Evolutionary conservation across 2,888 invertebrate genomes (phyloP).

Genomic region (Pseudococcus jackbeardsleyi): DNA sequence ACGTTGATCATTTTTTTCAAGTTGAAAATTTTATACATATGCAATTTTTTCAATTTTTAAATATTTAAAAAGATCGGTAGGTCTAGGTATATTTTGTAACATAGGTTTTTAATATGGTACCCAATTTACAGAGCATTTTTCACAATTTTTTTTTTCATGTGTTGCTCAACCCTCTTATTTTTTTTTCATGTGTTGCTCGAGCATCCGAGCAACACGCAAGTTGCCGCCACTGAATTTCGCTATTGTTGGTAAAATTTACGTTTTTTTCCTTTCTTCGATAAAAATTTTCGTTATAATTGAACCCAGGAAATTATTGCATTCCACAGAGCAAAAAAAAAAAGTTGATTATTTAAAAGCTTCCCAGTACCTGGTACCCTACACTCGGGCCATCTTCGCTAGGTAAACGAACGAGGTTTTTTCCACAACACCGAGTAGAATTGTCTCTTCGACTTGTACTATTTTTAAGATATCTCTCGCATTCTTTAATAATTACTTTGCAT

Average conservation of each 20-base stretch:
- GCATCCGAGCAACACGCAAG: too few species aligned
- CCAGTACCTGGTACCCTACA: neutral
- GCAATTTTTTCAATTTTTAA: too few species aligned
- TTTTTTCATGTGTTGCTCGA: too few species aligned
- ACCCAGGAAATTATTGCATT: neutral
- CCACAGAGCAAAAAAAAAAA: neutral
- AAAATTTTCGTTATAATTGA: neutral
- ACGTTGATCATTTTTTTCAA: too few species aligned
- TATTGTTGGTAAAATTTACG: neutral
- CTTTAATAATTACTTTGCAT: slow-evolving; percentile 2
- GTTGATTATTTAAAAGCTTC: neutral
- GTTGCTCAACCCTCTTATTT: too few species aligned
- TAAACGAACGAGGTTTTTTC: neutral
- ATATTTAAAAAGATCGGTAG: too few species aligned
- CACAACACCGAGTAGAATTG: neutral
- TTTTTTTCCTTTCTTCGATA: neutral
- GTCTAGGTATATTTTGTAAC: too few species aligned
- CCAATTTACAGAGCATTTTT: too few species aligned
- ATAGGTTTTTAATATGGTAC: too few species aligned
- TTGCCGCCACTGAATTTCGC: too few species aligned
- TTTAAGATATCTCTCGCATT: slow-evolving; percentile 6
- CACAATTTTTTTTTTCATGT: too few species aligned
- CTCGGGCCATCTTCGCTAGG: neutral
- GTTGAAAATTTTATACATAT: too few species aligned
- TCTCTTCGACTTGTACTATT: neutral